These are phyloP conservation scores for Etheostoma spectabile DNA, from an alignment of 2,113 vertebrate species.

Conservation along the genomic window DNA sequence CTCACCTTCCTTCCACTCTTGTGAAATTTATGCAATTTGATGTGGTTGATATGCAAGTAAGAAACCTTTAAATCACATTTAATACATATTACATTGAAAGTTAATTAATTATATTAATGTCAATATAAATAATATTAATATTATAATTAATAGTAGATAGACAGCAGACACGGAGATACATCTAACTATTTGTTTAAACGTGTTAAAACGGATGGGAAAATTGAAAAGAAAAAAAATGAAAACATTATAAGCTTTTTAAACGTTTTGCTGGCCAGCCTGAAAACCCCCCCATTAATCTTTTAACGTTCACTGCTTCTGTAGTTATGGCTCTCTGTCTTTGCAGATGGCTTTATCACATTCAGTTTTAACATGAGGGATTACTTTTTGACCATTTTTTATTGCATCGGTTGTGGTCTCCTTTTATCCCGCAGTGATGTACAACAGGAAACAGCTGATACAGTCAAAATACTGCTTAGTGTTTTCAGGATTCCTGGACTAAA, in stretches of 20 bases:
- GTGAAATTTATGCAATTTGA: too few species aligned
- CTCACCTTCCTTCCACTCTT: neutral
- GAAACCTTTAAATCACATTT: neutral
- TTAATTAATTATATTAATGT: too few species aligned
- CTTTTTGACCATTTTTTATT: slow-evolving; percentile 37
- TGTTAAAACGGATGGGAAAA: neutral
- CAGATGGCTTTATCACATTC: too few species aligned
- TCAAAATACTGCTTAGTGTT: neutral
- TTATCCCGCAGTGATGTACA: slow-evolving; percentile 10
- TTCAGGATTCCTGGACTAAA: slow-evolving; percentile 21
- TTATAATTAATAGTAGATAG: neutral
- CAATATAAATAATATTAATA: neutral
- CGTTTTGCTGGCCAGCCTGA: neutral
- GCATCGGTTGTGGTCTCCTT: slow-evolving; percentile 10
- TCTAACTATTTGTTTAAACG: neutral
- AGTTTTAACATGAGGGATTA: slow-evolving; percentile 7
- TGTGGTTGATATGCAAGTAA: too few species aligned
- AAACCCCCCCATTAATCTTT: neutral
- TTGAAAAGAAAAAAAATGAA: neutral
- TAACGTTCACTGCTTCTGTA: neutral
- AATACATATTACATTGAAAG: neutral
- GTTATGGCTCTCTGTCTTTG: neutral
- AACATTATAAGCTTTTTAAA: neutral
- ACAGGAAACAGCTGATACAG: slow-evolving; percentile 17
- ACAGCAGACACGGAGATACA: neutral